Evolutionary conservation across 2,113 vertebrate species (phyloP).

Genomic region (Callopanchax toddi): DNA sequence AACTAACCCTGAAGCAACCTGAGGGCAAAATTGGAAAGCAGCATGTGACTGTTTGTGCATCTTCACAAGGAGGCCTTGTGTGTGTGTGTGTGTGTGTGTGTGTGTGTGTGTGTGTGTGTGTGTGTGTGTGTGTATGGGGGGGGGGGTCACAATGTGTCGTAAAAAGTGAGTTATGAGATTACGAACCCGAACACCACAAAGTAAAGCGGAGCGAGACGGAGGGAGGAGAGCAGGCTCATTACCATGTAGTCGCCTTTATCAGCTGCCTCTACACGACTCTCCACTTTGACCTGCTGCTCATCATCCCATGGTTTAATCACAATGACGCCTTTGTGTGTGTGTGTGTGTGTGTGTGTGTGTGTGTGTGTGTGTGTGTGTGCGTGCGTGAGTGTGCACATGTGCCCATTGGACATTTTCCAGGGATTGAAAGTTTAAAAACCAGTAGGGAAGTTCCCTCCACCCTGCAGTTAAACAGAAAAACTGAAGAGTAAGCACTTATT

Average conservation of each 20-base stretch:
- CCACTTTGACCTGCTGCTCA: conserved; percentile 61
- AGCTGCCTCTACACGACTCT: conserved; percentile 59
- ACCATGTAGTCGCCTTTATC: conserved; percentile 64
- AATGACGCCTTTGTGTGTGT: conserved; percentile 65
- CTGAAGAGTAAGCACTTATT: conserved; percentile 68
- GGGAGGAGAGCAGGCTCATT: conserved; percentile 52
- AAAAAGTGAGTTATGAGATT: conserved; percentile 21
- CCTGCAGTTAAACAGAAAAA: conserved; percentile 64
- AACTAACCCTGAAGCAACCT: conserved; percentile 39
- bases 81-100: neutral
- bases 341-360: conserved; percentile 20
- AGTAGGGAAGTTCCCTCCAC: conserved; percentile 66
- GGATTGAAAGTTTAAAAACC: conserved; percentile 62
- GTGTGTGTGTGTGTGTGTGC: conserved; percentile 42
- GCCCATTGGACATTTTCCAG: conserved; percentile 56
- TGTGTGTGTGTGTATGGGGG: neutral
- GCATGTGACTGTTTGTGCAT: conserved; percentile 16
- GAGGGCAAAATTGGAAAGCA: conserved; percentile 31
- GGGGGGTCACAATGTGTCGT: conserved; percentile 31
- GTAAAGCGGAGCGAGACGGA: conserved; percentile 10
- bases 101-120: too few species aligned
- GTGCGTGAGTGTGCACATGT: neutral
- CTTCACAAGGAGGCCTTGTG: conserved; percentile 16
- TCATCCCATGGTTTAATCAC: conserved; percentile 66
- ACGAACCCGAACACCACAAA: conserved; percentile 1